Conservation (phyloP, 2,888 invertebrate species). For the Tinea semifulvella region DNA sequence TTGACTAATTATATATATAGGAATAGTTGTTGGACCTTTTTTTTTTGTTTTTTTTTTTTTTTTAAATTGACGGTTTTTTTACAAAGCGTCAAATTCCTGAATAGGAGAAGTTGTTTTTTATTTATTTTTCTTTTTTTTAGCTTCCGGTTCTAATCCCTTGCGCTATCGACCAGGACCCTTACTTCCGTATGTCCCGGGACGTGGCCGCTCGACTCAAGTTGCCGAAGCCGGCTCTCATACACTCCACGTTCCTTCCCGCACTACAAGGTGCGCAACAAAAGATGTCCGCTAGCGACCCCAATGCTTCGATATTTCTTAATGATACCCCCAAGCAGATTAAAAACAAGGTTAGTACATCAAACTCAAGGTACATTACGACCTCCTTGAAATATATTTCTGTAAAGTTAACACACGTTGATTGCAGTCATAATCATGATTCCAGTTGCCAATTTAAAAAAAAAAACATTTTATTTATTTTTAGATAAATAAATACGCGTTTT, state of each 20-base stretch:
- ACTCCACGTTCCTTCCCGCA: constrained; percentile 91
- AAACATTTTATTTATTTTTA: constrained; percentile 34
- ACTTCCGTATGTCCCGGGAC: constrained; percentile 98
- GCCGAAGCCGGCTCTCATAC: constrained; percentile 87
- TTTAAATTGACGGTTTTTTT: no score
- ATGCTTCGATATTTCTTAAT: constrained; percentile 93
- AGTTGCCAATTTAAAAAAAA: no score
- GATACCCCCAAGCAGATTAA: constrained; percentile 96
- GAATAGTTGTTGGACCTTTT: no score
- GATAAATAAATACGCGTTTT: constrained; percentile 97
- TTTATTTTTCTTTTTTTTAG: constrained; percentile 26
- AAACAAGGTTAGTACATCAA: constrained; percentile 74
- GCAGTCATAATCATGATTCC: no score
- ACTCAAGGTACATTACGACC: background rate
- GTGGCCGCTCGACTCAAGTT: constrained; percentile 92
- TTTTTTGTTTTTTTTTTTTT: no score
- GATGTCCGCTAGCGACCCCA: constrained; percentile 97
- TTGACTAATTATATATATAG: no score
- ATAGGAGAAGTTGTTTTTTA: no score
- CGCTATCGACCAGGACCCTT: constrained; percentile 99
- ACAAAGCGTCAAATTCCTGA: no score
- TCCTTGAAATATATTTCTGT: no score
- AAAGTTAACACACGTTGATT: no score
- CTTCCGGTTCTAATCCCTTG: constrained; percentile 85
- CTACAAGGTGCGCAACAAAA: constrained; percentile 97